These are phyloP conservation scores for Halocynthia aurantium DNA, from an alignment of 23 tunicate genomes.

Conservation along the genomic window DNA sequence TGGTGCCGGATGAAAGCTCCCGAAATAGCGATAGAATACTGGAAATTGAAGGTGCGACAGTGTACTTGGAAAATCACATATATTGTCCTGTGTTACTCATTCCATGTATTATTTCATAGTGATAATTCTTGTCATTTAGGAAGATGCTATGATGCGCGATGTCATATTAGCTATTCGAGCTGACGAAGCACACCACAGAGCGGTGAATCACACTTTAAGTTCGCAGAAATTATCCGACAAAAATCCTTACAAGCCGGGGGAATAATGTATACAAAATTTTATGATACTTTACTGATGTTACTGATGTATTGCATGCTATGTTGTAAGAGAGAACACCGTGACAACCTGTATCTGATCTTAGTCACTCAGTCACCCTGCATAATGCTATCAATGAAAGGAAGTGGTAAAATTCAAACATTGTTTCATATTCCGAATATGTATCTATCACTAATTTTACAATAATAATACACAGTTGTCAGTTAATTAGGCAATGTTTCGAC, in stretches of 20 bases:
- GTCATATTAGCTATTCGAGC: constrained; percentile 86
- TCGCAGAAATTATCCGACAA: constrained; percentile 58
- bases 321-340: too few species aligned
- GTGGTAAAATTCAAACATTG: too few species aligned
- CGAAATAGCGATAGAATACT: constrained; percentile 81
- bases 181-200: constrained; percentile 87
- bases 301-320: too few species aligned
- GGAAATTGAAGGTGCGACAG: constrained; percentile 46
- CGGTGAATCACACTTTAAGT: constrained; percentile 70
- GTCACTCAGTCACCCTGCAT: too few species aligned
- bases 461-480: too few species aligned
- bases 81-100: not conserved
- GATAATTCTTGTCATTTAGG: constrained; percentile 20
- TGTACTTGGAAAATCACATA: not conserved
- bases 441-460: too few species aligned
- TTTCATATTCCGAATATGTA: too few species aligned
- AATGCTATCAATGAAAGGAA: too few species aligned
- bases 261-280: constrained; percentile 3
- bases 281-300: too few species aligned
- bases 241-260: constrained; percentile 84
- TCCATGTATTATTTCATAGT: not conserved
- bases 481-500: too few species aligned
- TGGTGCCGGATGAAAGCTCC: constrained; percentile 94
- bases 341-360: too few species aligned
- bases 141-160: constrained; percentile 91